These are phyloP conservation scores for Eupithecia dodoneata DNA, from an alignment of 2,888 invertebrate species.

Conservation along the genomic window DNA sequence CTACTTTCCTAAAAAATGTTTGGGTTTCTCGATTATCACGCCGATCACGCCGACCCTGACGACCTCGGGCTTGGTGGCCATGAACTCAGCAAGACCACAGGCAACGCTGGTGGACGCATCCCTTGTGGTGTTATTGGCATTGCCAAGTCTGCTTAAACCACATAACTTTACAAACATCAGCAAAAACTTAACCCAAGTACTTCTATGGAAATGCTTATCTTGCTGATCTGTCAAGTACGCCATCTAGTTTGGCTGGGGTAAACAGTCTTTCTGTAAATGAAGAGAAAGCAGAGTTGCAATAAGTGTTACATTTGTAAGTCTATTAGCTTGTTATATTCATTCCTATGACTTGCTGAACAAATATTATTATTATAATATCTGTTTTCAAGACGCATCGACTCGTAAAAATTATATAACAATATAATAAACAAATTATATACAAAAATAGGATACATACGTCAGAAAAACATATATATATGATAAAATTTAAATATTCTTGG, in stretches of 20 bases:
- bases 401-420: too few relatives aligned
- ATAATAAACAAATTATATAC: too few relatives aligned
- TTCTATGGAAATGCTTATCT: neutral
- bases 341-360: conserved; percentile 52
- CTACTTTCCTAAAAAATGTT: too few relatives aligned
- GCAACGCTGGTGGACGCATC: conserved; percentile 96
- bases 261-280: conserved; percentile 10
- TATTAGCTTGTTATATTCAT: conserved; percentile 49
- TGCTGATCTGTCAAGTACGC: neutral
- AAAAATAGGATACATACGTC: too few relatives aligned
- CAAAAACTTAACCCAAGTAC: neutral
- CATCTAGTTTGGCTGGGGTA: neutral
- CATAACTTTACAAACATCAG: neutral
- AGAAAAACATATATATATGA: too few relatives aligned
- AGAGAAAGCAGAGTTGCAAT: neutral
- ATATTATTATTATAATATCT: conserved; percentile 23
- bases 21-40: conserved; percentile 65
- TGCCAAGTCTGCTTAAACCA: conserved; percentile 49
- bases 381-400: too few relatives aligned
- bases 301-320: conserved; percentile 42
- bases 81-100: conserved; percentile 96
- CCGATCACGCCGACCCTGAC: conserved; percentile 96
- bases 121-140: conserved; percentile 96
- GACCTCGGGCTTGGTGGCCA: conserved; percentile 97
- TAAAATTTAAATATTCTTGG: too few relatives aligned